Evolutionary conservation across 2,888 invertebrate species (phyloP), one percentile per base, ranked within the genome.

Genomic region (Poecilobothrus nobilitatus): DNA sequence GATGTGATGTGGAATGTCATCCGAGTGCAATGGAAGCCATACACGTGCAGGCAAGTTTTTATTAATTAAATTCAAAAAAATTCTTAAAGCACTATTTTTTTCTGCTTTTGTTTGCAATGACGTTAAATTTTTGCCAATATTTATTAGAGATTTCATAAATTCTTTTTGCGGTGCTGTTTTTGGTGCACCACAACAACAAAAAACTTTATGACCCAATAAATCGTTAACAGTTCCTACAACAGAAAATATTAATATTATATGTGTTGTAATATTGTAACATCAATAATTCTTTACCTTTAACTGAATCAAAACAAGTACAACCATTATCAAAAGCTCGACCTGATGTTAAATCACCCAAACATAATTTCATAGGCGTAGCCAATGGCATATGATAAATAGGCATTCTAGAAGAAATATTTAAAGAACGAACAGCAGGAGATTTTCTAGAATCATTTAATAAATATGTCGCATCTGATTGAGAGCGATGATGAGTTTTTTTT

Each of bases 271-370:
- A 61, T 20, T 71, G 78, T 27, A 27, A 27, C 5, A 27, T 4
- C 5, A 27, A 27, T 27, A 5, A 27, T 27, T 27, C 27, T 27
- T 27, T 87, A 70, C 90, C 90, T 78, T 89, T 87, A 44, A 94
- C 92, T 76, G 92, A 92, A 79, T 91, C 89, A 76, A 94, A 94
- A 80, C 95, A 95, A 73, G 89, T 87, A 84, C 98, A 99, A 72
- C 97, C 97, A 81, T 91, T 97, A 83, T 98, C 97, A 82, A 97
- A 98, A 37, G 97, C 97, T 76, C 93, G 88, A 63, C 97, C 98
- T 20, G 97, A 94, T 68, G 92, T 91, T 75, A 97, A 83, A 84
- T 98, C 97, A 69, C 96, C 96, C 68, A 95, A 84, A 77, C 90
- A 89, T 74, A 91, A 83, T 77, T 89, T 90, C 73, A 84, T 83